Percentiles rank a stretch among this genome's conserved stretches.
phyloP scores from a whole-genome alignment of 2,797 vertebrate species.

The Mormyrops attenuatus region DNA sequence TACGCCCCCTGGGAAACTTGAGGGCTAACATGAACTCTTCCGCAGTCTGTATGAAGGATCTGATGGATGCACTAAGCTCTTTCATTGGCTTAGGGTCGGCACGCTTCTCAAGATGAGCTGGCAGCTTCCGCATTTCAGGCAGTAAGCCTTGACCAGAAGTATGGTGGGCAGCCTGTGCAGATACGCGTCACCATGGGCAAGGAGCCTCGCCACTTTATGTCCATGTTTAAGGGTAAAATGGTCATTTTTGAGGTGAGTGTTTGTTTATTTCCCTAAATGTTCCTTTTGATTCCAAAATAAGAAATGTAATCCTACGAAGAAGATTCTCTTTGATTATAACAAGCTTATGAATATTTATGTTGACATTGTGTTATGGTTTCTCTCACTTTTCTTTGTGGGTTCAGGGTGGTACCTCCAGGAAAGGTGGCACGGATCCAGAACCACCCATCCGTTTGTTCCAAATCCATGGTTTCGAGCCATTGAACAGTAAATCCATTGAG shows the following conservation, averaged over 20 bases:
- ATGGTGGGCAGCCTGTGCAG: conserved; percentile 68
- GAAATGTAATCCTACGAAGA: not conserved
- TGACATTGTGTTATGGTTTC: not conserved
- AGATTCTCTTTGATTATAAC: not conserved
- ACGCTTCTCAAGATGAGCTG: conserved; percentile 74
- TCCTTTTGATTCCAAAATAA: not conserved
- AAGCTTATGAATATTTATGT: not conserved
- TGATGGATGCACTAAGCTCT: not conserved
- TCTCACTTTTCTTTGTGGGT: conserved; percentile 9
- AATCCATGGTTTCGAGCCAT: conserved; percentile 64
- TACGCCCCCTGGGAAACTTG: not conserved
- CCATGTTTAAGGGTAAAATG: conserved; percentile 84
- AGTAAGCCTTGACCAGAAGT: conserved; percentile 68
- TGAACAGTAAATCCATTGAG: conserved; percentile 78
- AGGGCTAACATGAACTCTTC: not conserved
- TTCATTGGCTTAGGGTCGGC: conserved; percentile 61
- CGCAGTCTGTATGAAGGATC: not conserved
- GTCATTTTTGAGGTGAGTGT: conserved; percentile 74
- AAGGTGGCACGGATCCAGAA: conserved; percentile 57
- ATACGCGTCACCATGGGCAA: conserved; percentile 81
- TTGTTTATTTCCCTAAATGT: not conserved
- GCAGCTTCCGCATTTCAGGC: conserved; percentile 77
- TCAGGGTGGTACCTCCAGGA: conserved; percentile 81
- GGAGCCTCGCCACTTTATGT: conserved; percentile 81
- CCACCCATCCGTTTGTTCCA: conserved; percentile 77